These are phyloP conservation scores for Drosophila rubida DNA, from an alignment of 2,888 invertebrate species.

Conservation along the genomic window DNA sequence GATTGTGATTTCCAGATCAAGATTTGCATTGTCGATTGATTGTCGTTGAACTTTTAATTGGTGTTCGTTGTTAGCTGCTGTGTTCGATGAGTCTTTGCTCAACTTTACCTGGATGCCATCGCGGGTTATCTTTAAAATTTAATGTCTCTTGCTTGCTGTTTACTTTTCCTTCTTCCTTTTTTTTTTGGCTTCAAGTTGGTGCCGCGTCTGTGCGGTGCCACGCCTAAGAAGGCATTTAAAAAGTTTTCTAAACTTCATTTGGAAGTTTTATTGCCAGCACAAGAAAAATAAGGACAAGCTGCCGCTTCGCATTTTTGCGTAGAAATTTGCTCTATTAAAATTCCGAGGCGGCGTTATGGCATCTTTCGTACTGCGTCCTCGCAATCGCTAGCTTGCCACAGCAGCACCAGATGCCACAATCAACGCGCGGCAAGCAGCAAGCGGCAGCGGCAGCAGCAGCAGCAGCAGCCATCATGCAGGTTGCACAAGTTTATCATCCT, in stretches of 20 bases:
- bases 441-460: not conserved
- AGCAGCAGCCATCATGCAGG: slow-evolving; percentile 60
- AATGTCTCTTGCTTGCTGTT: not conserved
- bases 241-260: slow-evolving; percentile 80
- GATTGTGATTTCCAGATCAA: too few relatives aligned
- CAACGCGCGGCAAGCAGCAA: slow-evolving; percentile 37
- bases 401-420: slow-evolving; percentile 54
- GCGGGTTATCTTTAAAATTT: not conserved
- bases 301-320: slow-evolving; percentile 57
- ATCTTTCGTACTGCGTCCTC: slow-evolving; percentile 6
- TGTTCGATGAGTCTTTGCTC: not conserved
- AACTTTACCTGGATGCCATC: not conserved
- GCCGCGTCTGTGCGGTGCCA: slow-evolving; percentile 6
- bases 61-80: not conserved
- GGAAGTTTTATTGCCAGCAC: slow-evolving; percentile 72
- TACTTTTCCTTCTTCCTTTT: not conserved
- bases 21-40: not conserved
- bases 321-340: slow-evolving; percentile 80
- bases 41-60: not conserved
- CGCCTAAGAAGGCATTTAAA: slow-evolving; percentile 68
- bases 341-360: slow-evolving; percentile 67
- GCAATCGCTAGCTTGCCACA: slow-evolving; percentile 2
- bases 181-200: not conserved
- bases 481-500: slow-evolving; percentile 43
- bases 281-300: slow-evolving; percentile 32